Base-by-base conservation (phyloP, 2,113 vertebrate species). In the Corynorhinus townsendii region DNA sequence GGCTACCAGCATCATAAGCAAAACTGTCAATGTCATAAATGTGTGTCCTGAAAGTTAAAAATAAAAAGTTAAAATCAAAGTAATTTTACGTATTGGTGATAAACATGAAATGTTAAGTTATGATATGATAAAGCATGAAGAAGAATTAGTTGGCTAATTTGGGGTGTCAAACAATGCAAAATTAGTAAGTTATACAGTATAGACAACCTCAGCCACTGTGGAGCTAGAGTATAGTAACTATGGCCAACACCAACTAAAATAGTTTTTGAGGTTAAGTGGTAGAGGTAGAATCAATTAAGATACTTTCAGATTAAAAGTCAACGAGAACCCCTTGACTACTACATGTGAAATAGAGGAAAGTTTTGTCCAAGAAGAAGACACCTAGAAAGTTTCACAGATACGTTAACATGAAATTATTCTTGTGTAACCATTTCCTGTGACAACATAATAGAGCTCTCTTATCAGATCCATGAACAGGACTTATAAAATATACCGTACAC, bases 41-140 rank as follows among this genome's bases (percentile, higher is more conserved):
- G 24, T 81, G 4, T 84, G 77, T 26, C 97, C 97, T 97, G 96
- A 96, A 97, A 97, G 66, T 93, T 66, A 93, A 97, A 96, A 92
- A 90, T 95, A 94, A 85, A 87, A 94, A 81, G 45, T 64, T 75
- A 77, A 89, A 79, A 85, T 96, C 85, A 92, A 97, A 79, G 84
- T 71, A 16, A 45, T 66, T 89, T 85, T 73, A 82, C 28, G 91
- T 66, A 93, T 56, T 86, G n/a, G 22, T 35, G 40, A 93, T 35
- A 93, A n/a, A 91, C 68, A 96, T 62, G 77, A 73, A 33, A 75
- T 64, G 82, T 93, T 87, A n/a, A 54, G 72, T 83, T 95, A 59
- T 19, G 40, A 79, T 68, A 90, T 49, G 28, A 85, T 71, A 83
- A 82, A 87, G 9, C 0, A 77, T 30, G 15, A 66, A 62, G 59